Conservation (phyloP, 2,888 invertebrate species). For the Tetragonula carbonaria region DNA sequence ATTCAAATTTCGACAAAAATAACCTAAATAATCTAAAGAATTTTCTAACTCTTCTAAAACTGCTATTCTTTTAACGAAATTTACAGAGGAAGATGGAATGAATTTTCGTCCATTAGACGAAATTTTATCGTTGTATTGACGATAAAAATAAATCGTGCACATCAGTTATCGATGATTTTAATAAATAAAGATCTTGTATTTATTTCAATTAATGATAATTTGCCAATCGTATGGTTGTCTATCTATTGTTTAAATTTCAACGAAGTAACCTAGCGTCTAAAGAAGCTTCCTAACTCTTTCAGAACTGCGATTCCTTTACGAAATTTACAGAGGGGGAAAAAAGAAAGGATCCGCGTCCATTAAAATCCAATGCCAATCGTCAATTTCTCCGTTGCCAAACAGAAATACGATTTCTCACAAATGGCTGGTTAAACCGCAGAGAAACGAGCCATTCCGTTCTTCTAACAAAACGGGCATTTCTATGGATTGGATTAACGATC, state of each 20-base stretch:
- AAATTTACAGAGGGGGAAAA: background rate
- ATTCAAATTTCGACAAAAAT: background rate
- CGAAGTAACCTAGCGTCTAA: background rate
- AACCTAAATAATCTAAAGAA: background rate
- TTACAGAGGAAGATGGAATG: too few species aligned
- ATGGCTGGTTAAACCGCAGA: background rate
- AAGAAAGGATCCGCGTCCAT: background rate
- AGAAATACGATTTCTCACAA: background rate
- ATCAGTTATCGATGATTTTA: background rate
- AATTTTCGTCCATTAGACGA: too few species aligned
- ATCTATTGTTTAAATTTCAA: background rate
- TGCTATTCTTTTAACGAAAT: background rate
- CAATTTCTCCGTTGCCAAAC: background rate
- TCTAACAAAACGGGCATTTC: constrained; percentile 4
- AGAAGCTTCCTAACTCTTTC: background rate
- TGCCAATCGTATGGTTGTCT: background rate
- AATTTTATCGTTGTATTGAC: too few species aligned
- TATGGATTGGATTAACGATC: constrained; percentile 63
- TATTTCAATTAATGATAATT: background rate
- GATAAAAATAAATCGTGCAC: background rate
- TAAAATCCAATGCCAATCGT: background rate
- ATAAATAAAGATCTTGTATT: background rate
- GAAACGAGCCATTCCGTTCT: background rate
- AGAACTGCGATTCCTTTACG: background rate
- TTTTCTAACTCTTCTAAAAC: background rate